Conservation (phyloP, 1,140 invertebrate genomes). For the Argopecten irradians region DNA sequence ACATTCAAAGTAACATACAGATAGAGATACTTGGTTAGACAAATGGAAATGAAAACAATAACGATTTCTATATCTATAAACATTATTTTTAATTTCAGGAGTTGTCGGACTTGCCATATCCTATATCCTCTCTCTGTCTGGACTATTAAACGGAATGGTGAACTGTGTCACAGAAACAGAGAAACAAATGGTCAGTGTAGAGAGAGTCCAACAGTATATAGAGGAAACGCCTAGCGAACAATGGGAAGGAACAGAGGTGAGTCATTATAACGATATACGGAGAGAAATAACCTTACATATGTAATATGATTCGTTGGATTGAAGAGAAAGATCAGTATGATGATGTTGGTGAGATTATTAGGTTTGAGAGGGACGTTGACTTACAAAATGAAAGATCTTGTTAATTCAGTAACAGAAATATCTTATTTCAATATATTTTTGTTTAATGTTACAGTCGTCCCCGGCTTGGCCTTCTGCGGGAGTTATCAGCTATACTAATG, state of each 20-base stretch:
- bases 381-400: background rate
- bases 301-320: too few relatives aligned
- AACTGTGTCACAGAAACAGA: conserved; percentile 94
- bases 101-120: conserved; percentile 95
- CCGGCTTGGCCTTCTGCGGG: conserved; percentile 92
- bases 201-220: conserved; percentile 93
- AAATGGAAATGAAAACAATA: too few relatives aligned
- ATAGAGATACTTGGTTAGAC: too few relatives aligned
- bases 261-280: too few relatives aligned
- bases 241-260: background rate
- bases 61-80: background rate
- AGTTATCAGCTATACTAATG: conserved; percentile 85
- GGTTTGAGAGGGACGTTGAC: too few relatives aligned
- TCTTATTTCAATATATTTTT: background rate
- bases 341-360: too few relatives aligned
- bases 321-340: too few relatives aligned
- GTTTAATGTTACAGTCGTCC: conserved; percentile 80
- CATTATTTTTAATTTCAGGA: conserved; percentile 79
- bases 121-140: conserved; percentile 93
- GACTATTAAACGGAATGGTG: conserved; percentile 89
- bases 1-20: too few relatives aligned
- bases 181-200: conserved; percentile 93
- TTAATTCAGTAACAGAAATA: background rate
- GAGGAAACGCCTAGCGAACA: conserved; percentile 67
- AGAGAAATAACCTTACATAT: too few relatives aligned